Conservation (phyloP, 2,113 vertebrate genomes). For the Gadus macrocephalus region DNA sequence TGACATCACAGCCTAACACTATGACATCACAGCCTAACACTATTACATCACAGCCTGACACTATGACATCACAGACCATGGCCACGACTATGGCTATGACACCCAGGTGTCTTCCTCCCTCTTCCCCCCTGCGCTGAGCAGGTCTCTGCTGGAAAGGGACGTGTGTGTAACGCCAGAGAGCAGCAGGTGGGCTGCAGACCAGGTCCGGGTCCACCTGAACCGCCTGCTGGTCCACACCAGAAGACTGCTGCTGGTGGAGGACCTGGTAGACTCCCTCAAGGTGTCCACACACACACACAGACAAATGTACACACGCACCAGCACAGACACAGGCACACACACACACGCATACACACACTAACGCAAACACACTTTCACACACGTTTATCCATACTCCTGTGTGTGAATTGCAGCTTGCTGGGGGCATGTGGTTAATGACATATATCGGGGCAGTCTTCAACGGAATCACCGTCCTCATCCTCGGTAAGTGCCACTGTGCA, state of each 20-base stretch:
- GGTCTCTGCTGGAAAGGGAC: constrained; percentile 69
- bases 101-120: not conserved
- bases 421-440: constrained; percentile 76
- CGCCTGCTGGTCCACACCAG: constrained; percentile 59
- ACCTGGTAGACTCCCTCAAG: constrained; percentile 82
- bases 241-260: constrained; percentile 79
- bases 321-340: not conserved
- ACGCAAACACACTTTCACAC: no score
- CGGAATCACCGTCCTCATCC: constrained; percentile 73
- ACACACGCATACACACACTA: no score
- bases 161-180: constrained; percentile 65
- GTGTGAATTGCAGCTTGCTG: constrained; percentile 59
- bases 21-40: no score
- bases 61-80: no score
- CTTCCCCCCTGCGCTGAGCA: constrained; percentile 19
- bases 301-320: not conserved
- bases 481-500: not conserved
- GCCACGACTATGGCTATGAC: no score
- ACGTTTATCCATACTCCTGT: no score
- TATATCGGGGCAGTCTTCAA: constrained; percentile 73
- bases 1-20: no score
- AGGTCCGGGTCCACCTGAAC: constrained; percentile 70
- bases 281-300: constrained; percentile 36
- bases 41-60: no score
- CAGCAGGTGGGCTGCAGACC: constrained; percentile 66